Percentiles rank a stretch among this genome's conserved stretches.
phyloP scores from a whole-genome alignment of 2,888 invertebrate genomes.

The Raillietiella orientalis region DNA sequence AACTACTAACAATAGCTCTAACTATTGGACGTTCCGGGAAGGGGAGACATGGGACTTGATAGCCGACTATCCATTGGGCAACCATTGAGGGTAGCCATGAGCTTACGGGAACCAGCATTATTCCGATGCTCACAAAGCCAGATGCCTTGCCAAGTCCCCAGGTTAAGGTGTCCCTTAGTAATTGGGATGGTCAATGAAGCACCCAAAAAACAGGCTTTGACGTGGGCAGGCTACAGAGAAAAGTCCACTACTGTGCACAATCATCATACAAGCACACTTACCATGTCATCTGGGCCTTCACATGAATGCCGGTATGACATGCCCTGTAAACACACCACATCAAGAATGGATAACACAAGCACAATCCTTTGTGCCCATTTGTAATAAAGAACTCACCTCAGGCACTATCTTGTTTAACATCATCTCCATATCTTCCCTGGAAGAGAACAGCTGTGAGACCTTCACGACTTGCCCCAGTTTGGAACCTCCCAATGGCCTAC shows the following conservation, averaged over 20 bases:
- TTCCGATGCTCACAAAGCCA: constrained; percentile 96
- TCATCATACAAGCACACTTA: constrained; percentile 15
- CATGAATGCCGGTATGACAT: constrained; percentile 82
- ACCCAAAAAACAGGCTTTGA: constrained; percentile 84
- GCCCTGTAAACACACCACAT: constrained; percentile 19
- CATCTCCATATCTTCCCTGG: constrained; percentile 91
- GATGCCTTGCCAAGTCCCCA: constrained; percentile 79
- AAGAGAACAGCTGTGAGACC: constrained; percentile 8
- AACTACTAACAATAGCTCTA: too few relatives aligned
- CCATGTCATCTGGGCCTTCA: constrained; percentile 97
- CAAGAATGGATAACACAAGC: neutral
- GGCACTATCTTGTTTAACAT: constrained; percentile 96
- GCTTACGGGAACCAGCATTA: constrained; percentile 69
- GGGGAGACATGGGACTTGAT: too few relatives aligned
- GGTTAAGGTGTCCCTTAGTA: constrained; percentile 70
- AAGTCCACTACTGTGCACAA: constrained; percentile 2
- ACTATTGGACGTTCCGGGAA: too few relatives aligned
- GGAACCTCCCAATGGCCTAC: constrained; percentile 11
- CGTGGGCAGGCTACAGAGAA: constrained; percentile 57
- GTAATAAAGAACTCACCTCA: constrained; percentile 26
- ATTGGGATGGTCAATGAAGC: constrained; percentile 83
- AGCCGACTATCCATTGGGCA: constrained; percentile 34
- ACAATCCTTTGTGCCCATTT: too few relatives aligned
- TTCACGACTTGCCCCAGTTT: neutral
- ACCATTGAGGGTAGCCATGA: constrained; percentile 59